Conservation (phyloP, 2,888 invertebrate species). For the Ophraella communa region DNA sequence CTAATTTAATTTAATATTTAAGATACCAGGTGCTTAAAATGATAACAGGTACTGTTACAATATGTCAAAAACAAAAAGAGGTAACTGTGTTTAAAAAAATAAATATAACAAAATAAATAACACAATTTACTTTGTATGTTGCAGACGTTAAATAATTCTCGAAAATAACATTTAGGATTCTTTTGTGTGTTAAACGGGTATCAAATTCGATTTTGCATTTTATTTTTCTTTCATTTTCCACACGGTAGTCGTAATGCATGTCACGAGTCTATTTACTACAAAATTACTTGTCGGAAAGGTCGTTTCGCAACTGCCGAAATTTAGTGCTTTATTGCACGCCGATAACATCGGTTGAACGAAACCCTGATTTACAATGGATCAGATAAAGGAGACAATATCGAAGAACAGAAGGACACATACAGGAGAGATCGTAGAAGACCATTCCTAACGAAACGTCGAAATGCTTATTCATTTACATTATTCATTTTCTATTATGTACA, state of each 20-base stretch:
- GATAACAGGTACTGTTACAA: too few relatives aligned
- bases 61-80: too few relatives aligned
- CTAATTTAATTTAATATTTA: too few relatives aligned
- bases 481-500: not conserved
- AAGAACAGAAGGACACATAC: conserved; percentile 12
- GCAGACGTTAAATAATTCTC: too few relatives aligned
- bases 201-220: too few relatives aligned
- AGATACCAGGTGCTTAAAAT: too few relatives aligned
- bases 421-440: too few relatives aligned
- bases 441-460: conserved; percentile 5
- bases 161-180: too few relatives aligned
- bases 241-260: conserved; percentile 7
- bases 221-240: conserved; percentile 3
- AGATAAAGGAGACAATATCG: conserved; percentile 35
- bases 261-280: conserved; percentile 23
- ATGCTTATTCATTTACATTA: conserved; percentile 16
- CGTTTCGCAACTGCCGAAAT: conserved; percentile 33
- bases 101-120: too few relatives aligned
- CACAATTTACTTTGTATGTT: too few relatives aligned
- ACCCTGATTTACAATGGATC: conserved; percentile 37
- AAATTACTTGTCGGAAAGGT: conserved; percentile 13
- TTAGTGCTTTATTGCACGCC: conserved; percentile 37
- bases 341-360: conserved; percentile 37
- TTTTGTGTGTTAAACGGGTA: too few relatives aligned
- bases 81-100: too few relatives aligned